Base-by-base conservation (phyloP, 2,797 vertebrate genomes). In the Meriones psammophilus region DNA sequence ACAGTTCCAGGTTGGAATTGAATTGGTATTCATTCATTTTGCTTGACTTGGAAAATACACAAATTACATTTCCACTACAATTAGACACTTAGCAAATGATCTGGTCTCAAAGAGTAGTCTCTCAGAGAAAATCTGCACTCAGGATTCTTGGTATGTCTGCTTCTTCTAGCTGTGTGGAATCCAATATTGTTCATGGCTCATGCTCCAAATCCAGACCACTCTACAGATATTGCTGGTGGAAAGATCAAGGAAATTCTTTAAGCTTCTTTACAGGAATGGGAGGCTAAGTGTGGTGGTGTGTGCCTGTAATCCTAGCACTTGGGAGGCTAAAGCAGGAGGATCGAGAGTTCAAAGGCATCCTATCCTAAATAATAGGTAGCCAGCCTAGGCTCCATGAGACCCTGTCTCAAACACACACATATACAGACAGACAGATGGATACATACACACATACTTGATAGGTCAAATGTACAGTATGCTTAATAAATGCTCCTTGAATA, bases 1-100 rank as follows among this genome's bases (percentile, higher is more conserved):
- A 71, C 83, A 79, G 60, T 89, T 96, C 77, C 89, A 92, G 92
- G 88, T 88, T 89, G 76, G 89, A 96, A 89, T 93, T 92, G 94
- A 94, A 97, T 91, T 94, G 85, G 62, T 98, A 4, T 88, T 42
- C 92, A 90, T 95, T 96, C 88, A 64, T 97, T 94, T 93, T 91
- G 71, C 77, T 86, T 18, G 20, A 71, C 69, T 94, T 89, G 76
- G 83, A 96, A 95, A 96, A 89, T 64, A 81, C 42, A 93, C 86
- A 92, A 73, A 84, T 96, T 60, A 26, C 33, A 85, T 96, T 81
- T 91, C 64, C 74, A 76, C 64, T 89, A 68, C 46, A 77, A 1
- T 36, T 80, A 86, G 69, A 81, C 60, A 85, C 86, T 91, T 94
- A 78, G 39, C 22, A 79, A 91, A 68, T 74, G 87, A 73, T 66